Base-by-base conservation (phyloP, 2,888 invertebrate species). In the Chrysina gloriosa region DNA sequence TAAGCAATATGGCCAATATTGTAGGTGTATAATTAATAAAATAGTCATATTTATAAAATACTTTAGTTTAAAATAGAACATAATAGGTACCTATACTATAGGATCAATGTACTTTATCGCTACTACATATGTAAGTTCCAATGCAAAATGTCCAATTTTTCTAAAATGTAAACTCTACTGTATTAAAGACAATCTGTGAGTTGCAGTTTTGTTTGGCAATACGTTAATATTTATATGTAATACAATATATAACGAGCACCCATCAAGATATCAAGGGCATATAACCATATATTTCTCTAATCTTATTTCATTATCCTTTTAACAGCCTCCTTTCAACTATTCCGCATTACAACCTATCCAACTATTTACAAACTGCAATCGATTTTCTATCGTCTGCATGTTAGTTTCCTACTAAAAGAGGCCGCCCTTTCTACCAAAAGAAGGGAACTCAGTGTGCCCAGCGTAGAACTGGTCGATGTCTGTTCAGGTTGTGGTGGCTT, bases 401-500 rank as follows among this genome's bases (percentile, higher is more conserved):
- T 2, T 7, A 16, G 29, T 50, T 29, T 21, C 39, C 50, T 25
- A 52, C 74, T 89, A 91, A 77, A 94, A 88, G 76, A 94, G 86
- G 63, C 94, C 95, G 58, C 95, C 95, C 79, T 95, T 95, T 70
- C 95, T 87, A 34, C 94, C 94, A 82, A 95, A 95, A 94, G 85
- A 76, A 93, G 84, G 68, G 92, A 89, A 83, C 92, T 92, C 72
- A 93, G 88, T 47, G 92, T 92, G 67, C 94, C 94, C 31, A 94
- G 86, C 1, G 74, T 86, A 50, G 72, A 70, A 14, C 73, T 65
- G 21, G 50, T 45, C 52, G 69, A 71, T 68, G 71, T 69, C 65
- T 71, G 69, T 69, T 77, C 75, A 36, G 76, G 75, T 67, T 81
- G 76, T 29, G 79, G 78, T 25, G 80, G 78, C 56, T 83, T 79